Evolutionary conservation across 2,888 invertebrate genomes (phyloP).

Genomic region (Taenaris catops): DNA sequence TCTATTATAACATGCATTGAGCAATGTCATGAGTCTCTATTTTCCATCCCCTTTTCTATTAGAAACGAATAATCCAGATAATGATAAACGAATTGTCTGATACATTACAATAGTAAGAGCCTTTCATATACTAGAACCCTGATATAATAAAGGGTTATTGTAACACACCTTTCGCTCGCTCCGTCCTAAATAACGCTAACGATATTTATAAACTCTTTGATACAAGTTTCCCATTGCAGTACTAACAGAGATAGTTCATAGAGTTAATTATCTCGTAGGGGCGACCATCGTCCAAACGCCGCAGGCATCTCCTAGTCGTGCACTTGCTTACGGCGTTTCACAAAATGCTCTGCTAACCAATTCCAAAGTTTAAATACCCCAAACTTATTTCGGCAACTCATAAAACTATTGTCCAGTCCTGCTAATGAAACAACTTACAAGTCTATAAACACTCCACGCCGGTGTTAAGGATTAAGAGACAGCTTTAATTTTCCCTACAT

Average conservation of each 20-base stretch:
- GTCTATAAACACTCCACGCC: slow-evolving; percentile 25
- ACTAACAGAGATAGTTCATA: slow-evolving; percentile 61
- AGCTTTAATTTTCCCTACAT: neutral
- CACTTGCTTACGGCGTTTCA: slow-evolving; percentile 37
- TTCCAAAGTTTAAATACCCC: slow-evolving; percentile 64
- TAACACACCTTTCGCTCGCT: slow-evolving; percentile 7
- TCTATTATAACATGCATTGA: no score
- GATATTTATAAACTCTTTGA: slow-evolving; percentile 55
- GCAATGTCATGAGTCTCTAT: no score
- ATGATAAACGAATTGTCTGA: no score
- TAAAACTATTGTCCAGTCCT: slow-evolving; percentile 62
- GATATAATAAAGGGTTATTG: no score
- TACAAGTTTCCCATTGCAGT: slow-evolving; percentile 61
- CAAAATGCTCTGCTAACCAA: slow-evolving; percentile 71
- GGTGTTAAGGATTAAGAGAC: slow-evolving; percentile 7
- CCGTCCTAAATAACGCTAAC: slow-evolving; percentile 12
- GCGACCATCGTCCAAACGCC: slow-evolving; percentile 43
- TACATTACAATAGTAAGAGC: no score
- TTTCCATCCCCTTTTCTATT: no score
- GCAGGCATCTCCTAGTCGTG: slow-evolving; percentile 41
- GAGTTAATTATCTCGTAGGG: slow-evolving; percentile 69
- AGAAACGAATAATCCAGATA: no score
- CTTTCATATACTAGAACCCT: no score
- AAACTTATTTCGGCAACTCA: slow-evolving; percentile 72
- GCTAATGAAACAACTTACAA: slow-evolving; percentile 43